Percentiles rank a stretch among this genome's conserved stretches.
phyloP scores from a whole-genome alignment of 2,797 vertebrate species.

The Orestias chungarensis region DNA sequence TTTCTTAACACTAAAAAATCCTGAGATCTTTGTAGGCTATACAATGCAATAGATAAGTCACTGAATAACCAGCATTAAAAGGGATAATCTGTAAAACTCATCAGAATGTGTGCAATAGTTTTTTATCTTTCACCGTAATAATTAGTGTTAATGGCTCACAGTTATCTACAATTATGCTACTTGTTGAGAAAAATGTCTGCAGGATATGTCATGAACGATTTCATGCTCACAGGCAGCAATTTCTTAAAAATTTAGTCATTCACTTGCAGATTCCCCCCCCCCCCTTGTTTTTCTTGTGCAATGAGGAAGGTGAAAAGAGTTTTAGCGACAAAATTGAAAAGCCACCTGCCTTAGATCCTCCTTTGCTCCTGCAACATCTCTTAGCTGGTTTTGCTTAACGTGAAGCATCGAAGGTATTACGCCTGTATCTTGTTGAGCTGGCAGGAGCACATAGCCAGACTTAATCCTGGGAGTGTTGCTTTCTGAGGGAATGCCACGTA shows the following conservation, averaged over 20 bases:
- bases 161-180: background rate
- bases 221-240: constrained; percentile 26
- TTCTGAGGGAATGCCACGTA: constrained; percentile 50
- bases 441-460: constrained; percentile 50
- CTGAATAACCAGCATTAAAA: background rate
- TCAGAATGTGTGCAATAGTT: background rate
- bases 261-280: constrained; percentile 51
- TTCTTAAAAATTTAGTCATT: constrained; percentile 48
- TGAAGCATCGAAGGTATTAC: constrained; percentile 59
- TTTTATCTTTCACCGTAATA: background rate
- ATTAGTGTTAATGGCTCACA: background rate
- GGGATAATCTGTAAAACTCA: background rate
- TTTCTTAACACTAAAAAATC: background rate
- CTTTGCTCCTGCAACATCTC: constrained; percentile 1
- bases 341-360: constrained; percentile 6
- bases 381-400: constrained; percentile 33
- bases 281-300: constrained; percentile 31
- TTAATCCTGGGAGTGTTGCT: constrained; percentile 61
- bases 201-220: background rate
- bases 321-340: too few relatives aligned
- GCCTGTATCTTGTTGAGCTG: constrained; percentile 66
- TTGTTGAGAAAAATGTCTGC: background rate
- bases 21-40: background rate
- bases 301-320: constrained; percentile 48
- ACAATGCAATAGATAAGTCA: background rate